Evolutionary conservation across 2,113 vertebrate genomes (phyloP).

Genomic region (Onychorhynchus coronatus): DNA sequence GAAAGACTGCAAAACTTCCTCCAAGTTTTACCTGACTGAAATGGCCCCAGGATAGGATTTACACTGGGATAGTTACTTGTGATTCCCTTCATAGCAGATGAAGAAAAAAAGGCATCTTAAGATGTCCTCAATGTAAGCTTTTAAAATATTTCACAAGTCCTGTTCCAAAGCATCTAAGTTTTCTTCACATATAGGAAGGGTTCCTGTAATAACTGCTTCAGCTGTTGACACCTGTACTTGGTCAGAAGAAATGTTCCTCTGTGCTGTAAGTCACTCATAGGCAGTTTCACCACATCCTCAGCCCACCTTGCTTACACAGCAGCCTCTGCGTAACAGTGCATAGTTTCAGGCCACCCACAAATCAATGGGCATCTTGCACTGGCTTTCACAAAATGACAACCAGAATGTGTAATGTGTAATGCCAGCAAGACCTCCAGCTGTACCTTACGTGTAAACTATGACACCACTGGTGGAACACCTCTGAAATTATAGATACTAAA

Average conservation of each 20-base stretch:
- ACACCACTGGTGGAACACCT: background rate
- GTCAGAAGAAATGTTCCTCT: background rate
- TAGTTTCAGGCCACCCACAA: background rate
- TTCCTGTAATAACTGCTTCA: background rate
- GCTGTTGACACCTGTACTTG: background rate
- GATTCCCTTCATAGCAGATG: background rate
- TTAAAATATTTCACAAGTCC: background rate
- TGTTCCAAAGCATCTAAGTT: background rate
- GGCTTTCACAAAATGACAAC: background rate
- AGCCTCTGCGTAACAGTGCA: background rate
- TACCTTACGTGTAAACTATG: background rate
- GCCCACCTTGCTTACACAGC: background rate
- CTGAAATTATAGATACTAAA: background rate
- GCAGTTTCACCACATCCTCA: background rate
- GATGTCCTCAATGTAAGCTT: background rate
- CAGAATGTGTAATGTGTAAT: background rate
- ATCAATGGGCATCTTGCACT: background rate
- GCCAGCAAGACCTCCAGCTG: background rate
- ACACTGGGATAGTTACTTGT: background rate
- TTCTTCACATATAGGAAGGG: background rate
- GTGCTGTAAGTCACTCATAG: background rate
- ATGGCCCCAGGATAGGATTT: background rate
- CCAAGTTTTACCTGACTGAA: background rate
- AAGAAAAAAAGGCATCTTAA: background rate
- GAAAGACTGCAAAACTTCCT: background rate